These are phyloP conservation scores for Merodon equestris DNA, from an alignment of 2,888 invertebrate species.

Conservation along the genomic window DNA sequence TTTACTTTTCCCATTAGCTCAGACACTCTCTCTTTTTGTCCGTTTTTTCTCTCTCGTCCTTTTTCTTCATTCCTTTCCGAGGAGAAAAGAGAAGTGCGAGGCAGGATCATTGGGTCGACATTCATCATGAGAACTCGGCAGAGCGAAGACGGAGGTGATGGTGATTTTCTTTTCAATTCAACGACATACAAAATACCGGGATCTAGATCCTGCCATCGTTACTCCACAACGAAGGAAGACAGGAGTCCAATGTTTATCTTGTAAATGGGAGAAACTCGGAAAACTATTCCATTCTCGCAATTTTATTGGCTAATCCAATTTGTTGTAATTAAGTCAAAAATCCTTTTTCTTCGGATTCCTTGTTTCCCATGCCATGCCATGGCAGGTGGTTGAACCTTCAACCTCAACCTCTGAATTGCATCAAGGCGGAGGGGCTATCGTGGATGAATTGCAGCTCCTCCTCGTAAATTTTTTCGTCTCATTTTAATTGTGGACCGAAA, in stretches of 20 bases:
- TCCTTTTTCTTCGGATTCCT: slow-evolving; percentile 60
- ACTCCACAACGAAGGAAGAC: slow-evolving; percentile 7
- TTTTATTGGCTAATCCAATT: slow-evolving; percentile 69
- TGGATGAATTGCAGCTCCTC: slow-evolving; percentile 38
- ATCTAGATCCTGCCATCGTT: slow-evolving; percentile 27
- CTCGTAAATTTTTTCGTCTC: slow-evolving; percentile 50
- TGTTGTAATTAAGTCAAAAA: slow-evolving; percentile 69
- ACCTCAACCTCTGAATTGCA: slow-evolving; percentile 50
- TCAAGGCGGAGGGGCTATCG: slow-evolving; percentile 35
- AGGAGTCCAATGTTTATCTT: slow-evolving; percentile 66
- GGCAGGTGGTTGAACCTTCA: slow-evolving; percentile 37
- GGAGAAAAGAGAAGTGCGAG: neutral
- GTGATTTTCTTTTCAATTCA: slow-evolving; percentile 63
- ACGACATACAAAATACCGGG: neutral
- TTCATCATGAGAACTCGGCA: slow-evolving; percentile 56
- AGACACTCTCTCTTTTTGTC: slow-evolving; percentile 58
- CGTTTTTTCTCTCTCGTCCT: slow-evolving; percentile 3
- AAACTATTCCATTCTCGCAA: slow-evolving; percentile 68
- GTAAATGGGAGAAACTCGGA: slow-evolving; percentile 66
- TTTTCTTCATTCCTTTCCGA: neutral
- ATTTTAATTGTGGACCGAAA: slow-evolving; percentile 31
- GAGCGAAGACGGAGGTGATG: slow-evolving; percentile 15
- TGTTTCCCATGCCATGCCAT: slow-evolving; percentile 9
- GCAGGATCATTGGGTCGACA: slow-evolving; percentile 59
- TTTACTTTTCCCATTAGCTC: slow-evolving; percentile 66